Conservation (phyloP, 2,797 vertebrate species). For the Sparus aurata region DNA sequence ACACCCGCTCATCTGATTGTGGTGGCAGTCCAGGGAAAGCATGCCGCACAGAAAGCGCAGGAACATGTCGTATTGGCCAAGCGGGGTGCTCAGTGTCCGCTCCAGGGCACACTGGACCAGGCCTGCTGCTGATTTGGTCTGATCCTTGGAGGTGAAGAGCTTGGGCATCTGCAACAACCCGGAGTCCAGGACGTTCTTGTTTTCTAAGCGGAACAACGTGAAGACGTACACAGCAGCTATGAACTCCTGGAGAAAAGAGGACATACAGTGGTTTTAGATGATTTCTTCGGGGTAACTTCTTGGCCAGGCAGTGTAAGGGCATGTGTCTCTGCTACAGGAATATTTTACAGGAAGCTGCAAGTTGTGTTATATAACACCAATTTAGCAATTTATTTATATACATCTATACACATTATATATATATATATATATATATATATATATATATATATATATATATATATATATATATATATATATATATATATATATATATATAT, state of each 20-base stretch:
- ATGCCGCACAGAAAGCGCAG: conserved; percentile 84
- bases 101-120: conserved; percentile 68
- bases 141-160: conserved; percentile 31
- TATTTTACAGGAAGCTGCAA: no score
- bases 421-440: no score
- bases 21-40: conserved; percentile 61
- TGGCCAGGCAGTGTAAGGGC: not conserved
- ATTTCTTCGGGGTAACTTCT: not conserved
- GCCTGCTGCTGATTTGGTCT: conserved; percentile 32
- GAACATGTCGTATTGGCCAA: conserved; percentile 79
- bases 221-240: conserved; percentile 84
- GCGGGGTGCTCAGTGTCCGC: conserved; percentile 24
- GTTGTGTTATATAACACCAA: not conserved
- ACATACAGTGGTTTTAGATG: not conserved
- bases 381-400: no score
- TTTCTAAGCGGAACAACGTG: conserved; percentile 61
- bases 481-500: no score
- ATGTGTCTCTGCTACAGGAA: not conserved
- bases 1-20: conserved; percentile 41
- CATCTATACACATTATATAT: no score
- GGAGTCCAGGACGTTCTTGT: conserved; percentile 70
- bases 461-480: no score
- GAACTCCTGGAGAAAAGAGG: conserved; percentile 75
- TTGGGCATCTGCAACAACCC: not conserved
- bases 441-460: no score